A percentile compares a stretch with the other conserved stretches of the same genome.
These are phyloP conservation scores for Parotocinclus haroldoi DNA, from an alignment of 2,797 vertebrate genomes.

Conservation along the genomic window DNA sequence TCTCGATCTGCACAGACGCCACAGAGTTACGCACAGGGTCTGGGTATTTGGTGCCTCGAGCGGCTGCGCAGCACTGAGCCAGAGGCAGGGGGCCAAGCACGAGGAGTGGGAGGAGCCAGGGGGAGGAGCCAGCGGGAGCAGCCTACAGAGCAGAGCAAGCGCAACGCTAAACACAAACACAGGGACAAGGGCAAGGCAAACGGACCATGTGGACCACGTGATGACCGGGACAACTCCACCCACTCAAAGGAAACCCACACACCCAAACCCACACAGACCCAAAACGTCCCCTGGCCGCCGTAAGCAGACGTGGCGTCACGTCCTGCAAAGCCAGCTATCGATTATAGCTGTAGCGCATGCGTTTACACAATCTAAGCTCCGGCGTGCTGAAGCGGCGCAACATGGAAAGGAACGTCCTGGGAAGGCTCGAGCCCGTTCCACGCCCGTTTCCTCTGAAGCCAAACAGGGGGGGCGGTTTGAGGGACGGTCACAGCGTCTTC, in stretches of 20 bases:
- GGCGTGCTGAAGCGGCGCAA: too few species aligned
- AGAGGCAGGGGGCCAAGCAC: conserved; percentile 18
- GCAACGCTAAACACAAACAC: conserved; percentile 42
- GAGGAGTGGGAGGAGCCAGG: conserved; percentile 3
- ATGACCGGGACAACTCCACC: too few species aligned
- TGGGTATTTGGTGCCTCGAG: too few species aligned
- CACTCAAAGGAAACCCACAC: neutral
- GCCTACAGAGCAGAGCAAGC: conserved; percentile 28
- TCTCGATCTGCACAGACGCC: conserved; percentile 81
- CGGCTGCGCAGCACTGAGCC: neutral
- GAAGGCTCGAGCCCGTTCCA: conserved; percentile 36
- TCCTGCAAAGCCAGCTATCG: conserved; percentile 50
- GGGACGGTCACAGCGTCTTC: conserved; percentile 20
- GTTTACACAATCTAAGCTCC: too few species aligned
- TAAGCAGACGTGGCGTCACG: too few species aligned
- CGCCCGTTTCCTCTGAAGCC: neutral
- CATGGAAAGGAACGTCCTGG: conserved; percentile 53
- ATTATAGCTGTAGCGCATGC: too few species aligned
- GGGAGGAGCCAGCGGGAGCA: conserved; percentile 41
- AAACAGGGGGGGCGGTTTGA: neutral
- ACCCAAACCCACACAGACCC: conserved; percentile 12
- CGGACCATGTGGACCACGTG: too few species aligned
- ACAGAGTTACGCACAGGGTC: conserved; percentile 6
- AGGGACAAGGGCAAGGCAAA: too few species aligned
- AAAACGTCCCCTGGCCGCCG: too few species aligned